Evolutionary conservation across 2,113 vertebrate genomes (phyloP).

Genomic region (Rhinoptilus africanus): DNA sequence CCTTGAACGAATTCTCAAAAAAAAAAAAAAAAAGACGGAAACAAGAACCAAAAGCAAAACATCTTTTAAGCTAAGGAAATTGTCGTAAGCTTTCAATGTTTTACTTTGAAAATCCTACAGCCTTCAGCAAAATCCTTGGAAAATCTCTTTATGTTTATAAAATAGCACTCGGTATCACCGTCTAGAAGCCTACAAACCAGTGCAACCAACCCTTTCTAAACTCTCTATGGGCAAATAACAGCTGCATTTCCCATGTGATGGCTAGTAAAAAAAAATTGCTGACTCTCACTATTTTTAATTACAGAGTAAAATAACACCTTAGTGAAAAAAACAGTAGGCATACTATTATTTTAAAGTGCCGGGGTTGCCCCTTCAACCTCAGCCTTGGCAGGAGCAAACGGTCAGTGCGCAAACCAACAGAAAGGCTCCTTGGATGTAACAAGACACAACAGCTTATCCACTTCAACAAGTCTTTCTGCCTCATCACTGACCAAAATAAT

Average conservation of each 20-base stretch:
- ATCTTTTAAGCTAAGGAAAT: constrained; percentile 52
- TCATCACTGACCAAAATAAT: background rate
- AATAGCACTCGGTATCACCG: constrained; percentile 13
- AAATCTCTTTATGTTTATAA: constrained; percentile 44
- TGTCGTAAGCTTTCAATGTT: constrained; percentile 47
- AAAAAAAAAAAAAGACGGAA: background rate
- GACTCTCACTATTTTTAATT: constrained; percentile 49
- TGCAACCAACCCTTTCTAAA: background rate
- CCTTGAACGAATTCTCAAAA: constrained; percentile 35
- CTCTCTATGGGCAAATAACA: constrained; percentile 13
- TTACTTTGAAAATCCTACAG: constrained; percentile 61
- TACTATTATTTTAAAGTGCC: constrained; percentile 38
- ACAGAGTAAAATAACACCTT: constrained; percentile 39
- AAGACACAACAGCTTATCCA: background rate
- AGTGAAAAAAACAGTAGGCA: constrained; percentile 35
- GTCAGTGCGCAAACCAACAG: background rate
- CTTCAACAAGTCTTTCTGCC: background rate
- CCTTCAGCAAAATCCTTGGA: constrained; percentile 46
- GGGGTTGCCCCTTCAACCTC: background rate
- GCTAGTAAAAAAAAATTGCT: constrained; percentile 31
- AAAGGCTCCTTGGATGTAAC: background rate
- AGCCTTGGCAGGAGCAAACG: background rate
- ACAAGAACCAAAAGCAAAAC: constrained; percentile 46
- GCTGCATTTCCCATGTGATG: constrained; percentile 17
- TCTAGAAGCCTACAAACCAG: constrained; percentile 22